Evolutionary conservation across 2,113 vertebrate genomes (phyloP).

Genomic region (Ctenodactylus gundi): DNA sequence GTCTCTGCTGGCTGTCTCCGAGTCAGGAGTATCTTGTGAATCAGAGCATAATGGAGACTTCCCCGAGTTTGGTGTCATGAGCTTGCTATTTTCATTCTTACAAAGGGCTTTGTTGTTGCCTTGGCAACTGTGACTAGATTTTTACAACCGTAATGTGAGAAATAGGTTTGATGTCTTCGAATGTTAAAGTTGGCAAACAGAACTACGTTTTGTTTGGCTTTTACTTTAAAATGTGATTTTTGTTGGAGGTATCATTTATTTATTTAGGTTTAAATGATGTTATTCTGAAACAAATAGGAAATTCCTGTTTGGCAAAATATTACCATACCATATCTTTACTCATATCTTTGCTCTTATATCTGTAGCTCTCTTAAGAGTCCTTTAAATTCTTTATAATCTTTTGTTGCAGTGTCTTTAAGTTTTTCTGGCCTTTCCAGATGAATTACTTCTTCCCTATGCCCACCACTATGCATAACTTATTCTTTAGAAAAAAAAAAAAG

Average conservation of each 20-base stretch:
- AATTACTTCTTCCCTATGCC: neutral
- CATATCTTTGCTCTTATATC: neutral
- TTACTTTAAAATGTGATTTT: slow-evolving; percentile 4
- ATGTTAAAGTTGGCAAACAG: neutral
- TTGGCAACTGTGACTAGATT: slow-evolving; percentile 12
- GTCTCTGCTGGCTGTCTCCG: neutral
- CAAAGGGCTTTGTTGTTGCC: neutral
- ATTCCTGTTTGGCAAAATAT: neutral
- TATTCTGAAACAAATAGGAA: neutral
- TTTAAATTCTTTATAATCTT: neutral
- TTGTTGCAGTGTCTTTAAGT: neutral
- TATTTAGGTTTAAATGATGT: neutral
- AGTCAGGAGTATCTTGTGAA: neutral
- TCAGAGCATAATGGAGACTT: neutral
- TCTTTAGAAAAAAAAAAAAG: too few relatives aligned
- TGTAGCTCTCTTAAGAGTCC: neutral
- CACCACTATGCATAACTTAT: neutral
- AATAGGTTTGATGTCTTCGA: slow-evolving; percentile 25
- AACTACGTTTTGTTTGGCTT: neutral
- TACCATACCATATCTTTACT: neutral
- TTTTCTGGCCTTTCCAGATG: neutral
- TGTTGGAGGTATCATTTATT: neutral
- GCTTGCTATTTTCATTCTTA: neutral
- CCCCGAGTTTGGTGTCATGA: neutral
- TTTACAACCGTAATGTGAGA: slow-evolving; percentile 25